Conservation (phyloP, 2,888 invertebrate genomes). For the Brenthis daphne region DNA sequence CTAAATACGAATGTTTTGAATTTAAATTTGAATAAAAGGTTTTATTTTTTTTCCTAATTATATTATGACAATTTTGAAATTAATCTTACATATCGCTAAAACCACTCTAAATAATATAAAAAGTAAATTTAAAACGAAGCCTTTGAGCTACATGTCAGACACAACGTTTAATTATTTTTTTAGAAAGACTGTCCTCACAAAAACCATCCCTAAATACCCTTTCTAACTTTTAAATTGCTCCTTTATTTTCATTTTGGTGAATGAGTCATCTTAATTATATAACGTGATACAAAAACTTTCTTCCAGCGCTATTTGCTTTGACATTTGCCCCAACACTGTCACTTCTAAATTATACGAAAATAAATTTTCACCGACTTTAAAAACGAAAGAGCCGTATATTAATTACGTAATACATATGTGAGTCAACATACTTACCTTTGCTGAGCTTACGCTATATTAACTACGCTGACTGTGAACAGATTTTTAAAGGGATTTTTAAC, state of each 20-base stretch:
- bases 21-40: no score
- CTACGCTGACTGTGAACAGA: no score
- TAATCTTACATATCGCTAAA: background rate
- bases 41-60: no score
- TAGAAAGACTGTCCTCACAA: slow-evolving; percentile 8
- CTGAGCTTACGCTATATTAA: no score
- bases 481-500: no score
- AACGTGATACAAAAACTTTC: slow-evolving; percentile 3
- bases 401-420: no score
- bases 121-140: slow-evolving; percentile 14
- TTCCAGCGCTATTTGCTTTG: background rate
- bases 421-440: no score
- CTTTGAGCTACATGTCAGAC: slow-evolving; percentile 12
- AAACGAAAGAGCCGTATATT: no score
- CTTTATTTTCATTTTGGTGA: slow-evolving; percentile 22
- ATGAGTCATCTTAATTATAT: slow-evolving; percentile 19
- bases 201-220: slow-evolving; percentile 6
- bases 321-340: background rate
- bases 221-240: slow-evolving; percentile 16
- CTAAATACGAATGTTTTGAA: no score
- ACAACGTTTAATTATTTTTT: slow-evolving; percentile 17
- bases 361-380: no score
- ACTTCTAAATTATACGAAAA: no score
- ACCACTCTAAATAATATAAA: slow-evolving; percentile 3
- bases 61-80: no score